Evolutionary conservation across 2,113 vertebrate genomes (phyloP).

Genomic region (Festucalex cinctus): DNA sequence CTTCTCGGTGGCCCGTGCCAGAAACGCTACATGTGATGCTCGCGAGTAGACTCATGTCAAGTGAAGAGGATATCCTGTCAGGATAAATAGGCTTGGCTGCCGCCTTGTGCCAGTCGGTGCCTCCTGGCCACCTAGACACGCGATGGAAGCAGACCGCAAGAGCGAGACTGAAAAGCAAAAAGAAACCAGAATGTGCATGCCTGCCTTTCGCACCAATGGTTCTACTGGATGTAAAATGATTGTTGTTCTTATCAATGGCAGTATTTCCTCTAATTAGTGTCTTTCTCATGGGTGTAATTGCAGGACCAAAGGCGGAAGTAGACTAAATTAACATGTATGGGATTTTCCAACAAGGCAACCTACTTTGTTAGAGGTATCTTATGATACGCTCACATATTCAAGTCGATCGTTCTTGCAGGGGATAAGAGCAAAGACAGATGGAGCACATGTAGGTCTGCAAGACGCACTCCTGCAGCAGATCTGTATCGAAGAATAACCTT

Average conservation of each 20-base stretch:
- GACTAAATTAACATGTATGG: slow-evolving; percentile 30
- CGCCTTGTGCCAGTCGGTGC: slow-evolving; percentile 18
- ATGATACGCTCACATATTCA: slow-evolving; percentile 19
- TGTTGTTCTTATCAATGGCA: too few relatives aligned
- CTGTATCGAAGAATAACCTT: slow-evolving; percentile 47
- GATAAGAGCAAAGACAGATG: slow-evolving; percentile 60
- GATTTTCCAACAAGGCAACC: slow-evolving; percentile 40
- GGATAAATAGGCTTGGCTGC: slow-evolving; percentile 38
- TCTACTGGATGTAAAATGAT: too few relatives aligned
- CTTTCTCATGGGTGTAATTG: slow-evolving; percentile 30
- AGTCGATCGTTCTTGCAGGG: slow-evolving; percentile 26
- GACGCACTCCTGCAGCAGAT: slow-evolving; percentile 45
- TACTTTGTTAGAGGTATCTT: slow-evolving; percentile 27
- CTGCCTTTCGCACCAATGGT: background rate
- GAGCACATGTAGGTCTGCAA: slow-evolving; percentile 34
- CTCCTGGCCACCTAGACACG: slow-evolving; percentile 38
- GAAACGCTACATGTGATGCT: slow-evolving; percentile 41
- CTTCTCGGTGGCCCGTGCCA: slow-evolving; percentile 32
- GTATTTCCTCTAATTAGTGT: background rate
- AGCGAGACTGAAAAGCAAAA: background rate
- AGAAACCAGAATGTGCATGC: slow-evolving; percentile 12
- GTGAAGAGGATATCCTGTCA: slow-evolving; percentile 40
- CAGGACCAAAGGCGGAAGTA: slow-evolving; percentile 4
- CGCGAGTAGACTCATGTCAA: slow-evolving; percentile 30
- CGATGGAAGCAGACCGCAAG: slow-evolving; percentile 14